A percentile compares a stretch with the other conserved stretches of the same genome.
Evolutionary conservation across 2,797 vertebrate species (phyloP).

Genomic region (Anabacerthia variegaticeps): DNA sequence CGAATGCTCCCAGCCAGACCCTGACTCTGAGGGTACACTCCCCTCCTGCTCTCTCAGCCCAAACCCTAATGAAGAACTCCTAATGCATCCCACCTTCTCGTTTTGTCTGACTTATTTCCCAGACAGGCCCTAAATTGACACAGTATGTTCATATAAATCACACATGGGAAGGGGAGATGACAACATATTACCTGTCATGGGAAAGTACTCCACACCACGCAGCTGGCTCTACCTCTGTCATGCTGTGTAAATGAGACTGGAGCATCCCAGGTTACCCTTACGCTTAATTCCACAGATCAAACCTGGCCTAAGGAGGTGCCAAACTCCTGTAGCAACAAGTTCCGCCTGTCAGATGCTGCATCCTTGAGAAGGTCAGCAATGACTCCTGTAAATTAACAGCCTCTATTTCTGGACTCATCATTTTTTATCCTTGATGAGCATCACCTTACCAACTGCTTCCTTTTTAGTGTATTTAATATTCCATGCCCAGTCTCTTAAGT

Average conservation of each 20-base stretch:
- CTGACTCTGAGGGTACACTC: fast-evolving
- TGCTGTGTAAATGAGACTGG: not conserved
- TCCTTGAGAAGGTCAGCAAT: slow-evolving; percentile 38
- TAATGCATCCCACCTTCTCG: not conserved
- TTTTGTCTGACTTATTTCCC: not conserved
- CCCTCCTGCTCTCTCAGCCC: not conserved
- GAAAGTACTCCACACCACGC: fast-evolving
- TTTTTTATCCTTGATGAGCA: slow-evolving; percentile 49
- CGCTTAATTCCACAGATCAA: not conserved
- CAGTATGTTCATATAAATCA: not conserved
- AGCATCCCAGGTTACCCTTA: not conserved
- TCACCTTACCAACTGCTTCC: slow-evolving; percentile 40
- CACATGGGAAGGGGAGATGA: not conserved
- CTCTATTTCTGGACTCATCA: slow-evolving; percentile 34
- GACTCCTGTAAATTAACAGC: slow-evolving; percentile 46
- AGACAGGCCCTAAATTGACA: not conserved
- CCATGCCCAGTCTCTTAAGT: not conserved
- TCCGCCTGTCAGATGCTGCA: not conserved
- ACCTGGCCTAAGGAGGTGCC: not conserved
- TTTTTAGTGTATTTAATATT: not conserved
- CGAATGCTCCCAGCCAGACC: not conserved
- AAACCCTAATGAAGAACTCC: not conserved
- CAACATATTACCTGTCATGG: not conserved
- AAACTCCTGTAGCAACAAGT: slow-evolving; percentile 30
- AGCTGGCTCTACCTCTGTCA: not conserved